Evolutionary conservation across 2,888 invertebrate species (phyloP).

Genomic region (Pyrocoelia pectoralis): DNA sequence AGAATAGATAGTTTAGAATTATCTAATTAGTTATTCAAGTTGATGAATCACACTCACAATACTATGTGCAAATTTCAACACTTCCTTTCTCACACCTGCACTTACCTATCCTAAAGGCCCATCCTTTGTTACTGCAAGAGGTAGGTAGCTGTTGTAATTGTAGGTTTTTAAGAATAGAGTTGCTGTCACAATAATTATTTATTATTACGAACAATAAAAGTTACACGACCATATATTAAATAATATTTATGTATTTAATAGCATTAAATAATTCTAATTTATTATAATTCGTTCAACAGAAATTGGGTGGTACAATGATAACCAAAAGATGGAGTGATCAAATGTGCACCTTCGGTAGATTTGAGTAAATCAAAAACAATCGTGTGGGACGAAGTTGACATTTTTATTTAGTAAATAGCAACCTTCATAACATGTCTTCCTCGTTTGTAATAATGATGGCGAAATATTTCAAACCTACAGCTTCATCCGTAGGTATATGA

Average conservation of each 20-base stretch:
- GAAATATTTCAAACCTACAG: background rate
- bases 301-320: background rate
- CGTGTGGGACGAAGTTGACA: conserved; percentile 39
- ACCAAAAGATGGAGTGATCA: conserved; percentile 6
- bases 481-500: too few species aligned
- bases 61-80: conserved; percentile 36
- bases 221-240: background rate
- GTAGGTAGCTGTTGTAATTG: conserved; percentile 31
- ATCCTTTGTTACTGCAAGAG: conserved; percentile 36
- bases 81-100: conserved; percentile 45
- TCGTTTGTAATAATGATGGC: conserved; percentile 14
- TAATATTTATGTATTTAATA: background rate
- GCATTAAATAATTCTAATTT: too few species aligned
- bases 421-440: conserved; percentile 35
- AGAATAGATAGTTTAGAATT: background rate
- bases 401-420: conserved; percentile 36
- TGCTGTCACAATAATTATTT: conserved; percentile 8
- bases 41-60: conserved; percentile 23
- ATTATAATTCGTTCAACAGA: too few species aligned
- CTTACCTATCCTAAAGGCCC: conserved; percentile 40
- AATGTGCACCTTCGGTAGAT: conserved; percentile 5
- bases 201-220: background rate
- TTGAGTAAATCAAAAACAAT: background rate
- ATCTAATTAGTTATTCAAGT: conserved; percentile 11
- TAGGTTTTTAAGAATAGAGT: conserved; percentile 18